Evolutionary conservation across 2,797 vertebrate species (phyloP).

Genomic region (Xyrichtys novacula): DNA sequence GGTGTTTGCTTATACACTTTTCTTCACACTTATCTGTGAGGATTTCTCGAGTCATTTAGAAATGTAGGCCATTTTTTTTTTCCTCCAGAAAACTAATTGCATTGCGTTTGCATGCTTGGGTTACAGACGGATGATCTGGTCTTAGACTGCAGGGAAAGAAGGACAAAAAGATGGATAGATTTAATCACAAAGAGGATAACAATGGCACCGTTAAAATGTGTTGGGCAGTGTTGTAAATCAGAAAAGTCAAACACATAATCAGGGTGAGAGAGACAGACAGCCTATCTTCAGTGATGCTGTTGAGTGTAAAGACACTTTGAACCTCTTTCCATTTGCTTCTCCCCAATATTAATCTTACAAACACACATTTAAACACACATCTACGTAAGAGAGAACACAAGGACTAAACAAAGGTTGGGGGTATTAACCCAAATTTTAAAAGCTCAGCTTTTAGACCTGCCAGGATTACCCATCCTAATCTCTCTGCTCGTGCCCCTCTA

Average conservation of each 20-base stretch:
- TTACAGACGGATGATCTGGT: slow-evolving; percentile 24
- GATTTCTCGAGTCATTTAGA: slow-evolving; percentile 53
- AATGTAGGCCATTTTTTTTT: slow-evolving; percentile 61
- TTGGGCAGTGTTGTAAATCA: neutral
- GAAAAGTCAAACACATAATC: neutral
- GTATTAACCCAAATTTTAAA: slow-evolving; percentile 81
- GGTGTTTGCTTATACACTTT: slow-evolving; percentile 21
- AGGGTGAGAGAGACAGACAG: slow-evolving; percentile 1
- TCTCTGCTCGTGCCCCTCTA: slow-evolving; percentile 44
- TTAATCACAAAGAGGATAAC: slow-evolving; percentile 14
- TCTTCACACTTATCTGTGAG: slow-evolving; percentile 15
- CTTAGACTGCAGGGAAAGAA: slow-evolving; percentile 4
- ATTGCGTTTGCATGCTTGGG: slow-evolving; percentile 26
- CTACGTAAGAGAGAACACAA: slow-evolving; percentile 32
- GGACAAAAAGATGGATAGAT: slow-evolving; percentile 2
- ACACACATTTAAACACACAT: slow-evolving; percentile 7
- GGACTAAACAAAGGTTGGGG: slow-evolving; percentile 67
- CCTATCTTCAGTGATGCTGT: slow-evolving; percentile 7
- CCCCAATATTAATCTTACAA: slow-evolving; percentile 6
- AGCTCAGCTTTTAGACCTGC: slow-evolving; percentile 73
- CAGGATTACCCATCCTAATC: slow-evolving; percentile 77
- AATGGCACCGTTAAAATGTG: neutral
- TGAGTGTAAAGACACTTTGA: neutral
- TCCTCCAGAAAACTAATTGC: slow-evolving; percentile 50
- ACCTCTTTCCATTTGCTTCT: neutral